Base-by-base conservation (phyloP, 30 jellyfish, hydroid and myxozoan genomes). In the Aurelia coerulea region DNA sequence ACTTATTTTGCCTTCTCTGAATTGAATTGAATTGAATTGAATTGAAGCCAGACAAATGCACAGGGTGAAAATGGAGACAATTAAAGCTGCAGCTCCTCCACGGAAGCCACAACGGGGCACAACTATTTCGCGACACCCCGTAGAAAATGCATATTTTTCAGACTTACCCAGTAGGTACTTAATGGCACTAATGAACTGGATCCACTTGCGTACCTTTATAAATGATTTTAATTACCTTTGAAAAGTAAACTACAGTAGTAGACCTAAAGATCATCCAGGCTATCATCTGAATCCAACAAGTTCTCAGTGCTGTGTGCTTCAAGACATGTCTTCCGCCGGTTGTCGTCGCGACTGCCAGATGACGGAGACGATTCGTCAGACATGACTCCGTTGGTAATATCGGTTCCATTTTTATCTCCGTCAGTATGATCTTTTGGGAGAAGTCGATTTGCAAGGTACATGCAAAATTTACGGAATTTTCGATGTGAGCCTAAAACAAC, bases 391-490 rank as follows among this genome's bases (percentile, higher is more conserved):
- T 68, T 68, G 19, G 52, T 32, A 10, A 32, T 33, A 35, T 68
- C 52, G 4, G 23, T 33, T 16, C 85, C 85, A 33, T 84, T 84
- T 23, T 15, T 64, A 31, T 74, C 74, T 18, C 19, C 54, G 35
- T 74, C 87, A 29, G 41, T 33, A 34, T 15, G 51, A 17, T 46
- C 87, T 11, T 16, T 23, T 17, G 83, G 35, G 33, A 33, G 70
- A 74, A 88, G 51, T 14, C 50, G 79, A 23, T 58, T 69, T 49
- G 71, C 80, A 50, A 79, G 51, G 42, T 34, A 46, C 83, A 60
- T 17, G 68, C 97, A 90, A 59, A 90, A 66, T 74, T 90, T 90
- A 10, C 97, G 91, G 53, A 90, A 90, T 76, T 90, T 90, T 50
- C 95, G 92, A 37, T 90, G 97, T 15, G 97, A 90, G 64, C 97